These are phyloP conservation scores for Stenolophus ochropezus DNA, from an alignment of 2,888 invertebrate species.

Conservation along the genomic window DNA sequence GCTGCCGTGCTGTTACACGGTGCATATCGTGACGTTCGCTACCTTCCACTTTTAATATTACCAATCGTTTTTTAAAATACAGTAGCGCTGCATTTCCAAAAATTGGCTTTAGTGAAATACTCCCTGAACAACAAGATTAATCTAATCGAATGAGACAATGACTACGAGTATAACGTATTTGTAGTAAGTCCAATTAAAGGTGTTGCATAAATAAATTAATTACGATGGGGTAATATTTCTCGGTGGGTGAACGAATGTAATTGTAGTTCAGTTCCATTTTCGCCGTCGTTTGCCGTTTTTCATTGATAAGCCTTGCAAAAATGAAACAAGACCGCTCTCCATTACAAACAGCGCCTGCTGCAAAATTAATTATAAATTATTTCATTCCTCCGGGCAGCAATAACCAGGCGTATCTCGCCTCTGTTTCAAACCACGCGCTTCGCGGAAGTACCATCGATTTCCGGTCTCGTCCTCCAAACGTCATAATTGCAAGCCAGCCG, in stretches of 20 bases:
- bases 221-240: neutral
- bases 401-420: slow-evolving; percentile 1
- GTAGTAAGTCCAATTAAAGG: too few species aligned
- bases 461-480: slow-evolving; percentile 38
- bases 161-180: too few species aligned
- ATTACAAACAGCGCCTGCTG: slow-evolving; percentile 25
- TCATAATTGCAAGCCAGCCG: slow-evolving; percentile 40
- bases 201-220: neutral
- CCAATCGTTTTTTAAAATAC: too few species aligned
- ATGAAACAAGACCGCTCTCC: slow-evolving; percentile 29
- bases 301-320: slow-evolving; percentile 39
- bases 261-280: slow-evolving; percentile 34
- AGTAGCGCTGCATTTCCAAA: too few species aligned
- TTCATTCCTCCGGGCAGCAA: slow-evolving; percentile 34
- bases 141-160: too few species aligned
- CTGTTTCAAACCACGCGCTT: slow-evolving; percentile 28
- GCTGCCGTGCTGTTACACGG: too few species aligned
- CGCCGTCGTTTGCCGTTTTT: slow-evolving; percentile 31
- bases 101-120: too few species aligned
- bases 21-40: too few species aligned
- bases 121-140: too few species aligned
- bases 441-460: slow-evolving; percentile 32
- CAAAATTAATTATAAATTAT: slow-evolving; percentile 41
- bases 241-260: neutral
- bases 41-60: too few species aligned